Base-by-base conservation (phyloP, 2,797 vertebrate species). In the Eptatretus atami region DNA sequence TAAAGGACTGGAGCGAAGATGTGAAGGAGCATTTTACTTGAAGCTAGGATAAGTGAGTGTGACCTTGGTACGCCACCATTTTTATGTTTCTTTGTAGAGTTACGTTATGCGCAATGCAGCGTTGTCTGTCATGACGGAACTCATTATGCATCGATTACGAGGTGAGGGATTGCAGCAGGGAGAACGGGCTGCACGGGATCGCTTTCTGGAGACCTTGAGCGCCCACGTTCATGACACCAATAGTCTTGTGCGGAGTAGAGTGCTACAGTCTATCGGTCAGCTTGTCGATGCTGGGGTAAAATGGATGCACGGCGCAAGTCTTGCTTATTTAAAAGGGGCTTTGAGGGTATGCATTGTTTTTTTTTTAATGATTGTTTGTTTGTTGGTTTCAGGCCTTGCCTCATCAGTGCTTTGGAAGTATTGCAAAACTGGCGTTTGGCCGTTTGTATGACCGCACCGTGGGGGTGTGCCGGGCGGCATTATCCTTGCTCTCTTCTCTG, bases 401-500 rank as follows among this genome's bases (percentile, higher is more conserved):
- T 2, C 69, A 95, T 69, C 80, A 75, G 60, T 76, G 75, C 57
- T 95, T 94, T 73, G 84, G 82, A 57, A 74, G 82, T 24, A 81
- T 93, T 65, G 81, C 90, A 70, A 76, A 76, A 3, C 74, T 96
- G 53, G 78, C 84, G 13, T 82, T 94, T 12, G 83, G 78, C 0
- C 78, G 92, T 52, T 79, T 98, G 65, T 76, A 80, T 73, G 92
- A 98, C 74, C 94, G 84, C 71, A 83, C 86, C 0, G 80, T 95
- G 65, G 72, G 82, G 5, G 90, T 77, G 2, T 84, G 85, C 67
- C 94, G 94, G 76, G 87, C 81, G 14, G 83, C 88, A 1, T 82
- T 96, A 70, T 87, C 90, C 69, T 77, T 98, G 64, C 73, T 95
- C 70, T 82, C 83, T 66, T 81, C 80, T 0, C 93, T 96, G 70